Base-by-base conservation (phyloP, 2,113 vertebrate genomes). In the Phasianus colchicus region DNA sequence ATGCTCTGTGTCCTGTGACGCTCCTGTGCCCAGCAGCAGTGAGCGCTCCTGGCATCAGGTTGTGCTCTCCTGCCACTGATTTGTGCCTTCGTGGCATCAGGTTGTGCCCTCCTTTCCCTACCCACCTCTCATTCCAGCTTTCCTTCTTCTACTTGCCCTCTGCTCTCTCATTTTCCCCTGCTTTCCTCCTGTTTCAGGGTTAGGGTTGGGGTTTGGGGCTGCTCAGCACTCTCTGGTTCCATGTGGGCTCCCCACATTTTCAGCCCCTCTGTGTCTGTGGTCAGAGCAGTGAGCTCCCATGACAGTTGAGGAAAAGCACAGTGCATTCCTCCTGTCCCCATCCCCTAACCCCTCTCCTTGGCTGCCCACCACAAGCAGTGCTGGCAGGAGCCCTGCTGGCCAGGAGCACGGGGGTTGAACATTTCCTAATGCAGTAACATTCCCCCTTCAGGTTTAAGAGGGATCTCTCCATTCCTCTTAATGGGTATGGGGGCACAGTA, bases 281-380 rank as follows among this genome's bases (percentile, higher is more conserved):
- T 48, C 2, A 0, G 91, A 87, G 63, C 25, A 38, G 64, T 36
- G 38, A 38, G 64, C 93, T 96, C 95, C 93, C 67, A 2, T 11
- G 64, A 50, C 6, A 3, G 72, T 54, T 79, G 47, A 20, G 75
- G 69, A 93, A 85, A 64, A 95, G 93, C 54, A 64, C 54, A 20
- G 84, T 1, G 0, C 86, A 86, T 93, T 93, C 93, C 87, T 87
- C 2, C 86, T 92, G 43, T 61, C 73, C 63, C 75, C 29, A 0
- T 13, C 55, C 67, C 3, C 93, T 93, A 85, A 92, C 94, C 93
- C 50, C 85, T 87, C 84, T 85, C n/a, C 4, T 70, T 93, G 95
- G 91, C 92, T 94, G 87, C 92, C 92, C 91, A 84, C 55, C 67
- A 20, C 5, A 0, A 30, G 90, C 65, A 6, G 1, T 3, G 10